A percentile compares a stretch with the other conserved stretches of the same genome.
These are phyloP conservation scores for Dromius quadrimaculatus DNA, from an alignment of 2,888 invertebrate genomes.

Conservation along the genomic window DNA sequence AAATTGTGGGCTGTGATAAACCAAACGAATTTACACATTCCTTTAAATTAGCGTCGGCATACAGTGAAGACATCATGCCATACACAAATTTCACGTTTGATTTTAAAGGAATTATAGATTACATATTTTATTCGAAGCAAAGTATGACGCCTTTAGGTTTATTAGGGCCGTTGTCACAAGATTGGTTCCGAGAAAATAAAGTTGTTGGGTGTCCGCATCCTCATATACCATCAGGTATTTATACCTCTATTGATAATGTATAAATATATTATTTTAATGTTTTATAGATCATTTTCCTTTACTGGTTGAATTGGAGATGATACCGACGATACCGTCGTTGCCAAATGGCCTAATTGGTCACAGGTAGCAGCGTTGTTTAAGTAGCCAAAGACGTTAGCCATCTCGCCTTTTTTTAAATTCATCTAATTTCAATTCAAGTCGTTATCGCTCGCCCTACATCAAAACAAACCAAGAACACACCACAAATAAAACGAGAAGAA, in stretches of 20 bases:
- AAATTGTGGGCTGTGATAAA: conserved; percentile 89
- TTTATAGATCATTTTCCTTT: conserved; percentile 90
- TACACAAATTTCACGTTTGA: conserved; percentile 99
- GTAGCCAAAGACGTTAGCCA: conserved; percentile 64
- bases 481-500: background rate
- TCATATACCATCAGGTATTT: conserved; percentile 88
- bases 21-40: conserved; percentile 93
- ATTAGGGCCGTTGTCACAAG: conserved; percentile 92
- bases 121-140: conserved; percentile 97
- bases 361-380: conserved; percentile 73
- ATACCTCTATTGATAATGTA: background rate
- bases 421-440: no score
- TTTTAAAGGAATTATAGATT: conserved; percentile 99
- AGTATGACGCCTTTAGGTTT: conserved; percentile 95
- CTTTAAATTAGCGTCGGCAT: conserved; percentile 95
- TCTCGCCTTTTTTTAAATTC: conserved; percentile 64
- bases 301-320: conserved; percentile 91
- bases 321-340: conserved; percentile 78
- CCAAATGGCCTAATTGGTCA: conserved; percentile 86
- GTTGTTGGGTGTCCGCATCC: conserved; percentile 98
- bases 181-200: conserved; percentile 96
- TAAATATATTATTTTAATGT: conserved; percentile 30
- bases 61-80: conserved; percentile 95
- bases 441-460: no score
- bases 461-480: background rate